Base-by-base conservation (phyloP, 2,888 invertebrate genomes). In the Drosophila austrosaltans region DNA sequence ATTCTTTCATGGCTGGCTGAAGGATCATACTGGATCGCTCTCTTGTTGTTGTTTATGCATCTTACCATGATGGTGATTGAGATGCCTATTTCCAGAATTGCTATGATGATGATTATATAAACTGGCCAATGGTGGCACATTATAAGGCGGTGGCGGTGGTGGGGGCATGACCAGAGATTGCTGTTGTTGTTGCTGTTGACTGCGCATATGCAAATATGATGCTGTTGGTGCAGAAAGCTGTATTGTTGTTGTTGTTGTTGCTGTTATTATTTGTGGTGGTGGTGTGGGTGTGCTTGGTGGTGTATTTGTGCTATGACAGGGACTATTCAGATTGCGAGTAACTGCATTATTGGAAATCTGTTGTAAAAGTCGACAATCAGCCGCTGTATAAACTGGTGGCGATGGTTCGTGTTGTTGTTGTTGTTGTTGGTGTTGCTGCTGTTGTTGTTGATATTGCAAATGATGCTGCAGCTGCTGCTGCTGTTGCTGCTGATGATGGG, bases 401-500 rank as follows among this genome's bases (percentile, higher is more conserved):
- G 86, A 68, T 28, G 78, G 76, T 28, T 83, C 83, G 70, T 73
- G 75, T 61, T 77, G 77, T 53, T 54, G 75, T 61, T 77, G 77
- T 53, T 54, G 54, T 60, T 53, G 66, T 40, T 53, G 44, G 12
- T 56, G 71, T 1, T 62, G 64, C 3, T 48, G 48, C 0, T 57
- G 54, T 32, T 63, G 63, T 20, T 57, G 72, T 40, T 74, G 72
- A 57, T 72, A 65, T 48, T 72, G 66, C 12, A 66, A 32, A 22
- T 66, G 53, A 36, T 65, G 67, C 10, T 42, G 73, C 36, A 56
- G 67, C 8, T 53, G 73, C 36, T 56, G 72, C 20, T 44, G 66
- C 25, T 62, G 71, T 16, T 76, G 78, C 22, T 80, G 90, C 65
- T 79, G 93, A 91, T 94, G 95, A 84, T 94, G 95, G 84, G 94